Evolutionary conservation across 2,797 vertebrate species (phyloP), one percentile per base, ranked within the genome.

Genomic region (Liasis olivaceus): DNA sequence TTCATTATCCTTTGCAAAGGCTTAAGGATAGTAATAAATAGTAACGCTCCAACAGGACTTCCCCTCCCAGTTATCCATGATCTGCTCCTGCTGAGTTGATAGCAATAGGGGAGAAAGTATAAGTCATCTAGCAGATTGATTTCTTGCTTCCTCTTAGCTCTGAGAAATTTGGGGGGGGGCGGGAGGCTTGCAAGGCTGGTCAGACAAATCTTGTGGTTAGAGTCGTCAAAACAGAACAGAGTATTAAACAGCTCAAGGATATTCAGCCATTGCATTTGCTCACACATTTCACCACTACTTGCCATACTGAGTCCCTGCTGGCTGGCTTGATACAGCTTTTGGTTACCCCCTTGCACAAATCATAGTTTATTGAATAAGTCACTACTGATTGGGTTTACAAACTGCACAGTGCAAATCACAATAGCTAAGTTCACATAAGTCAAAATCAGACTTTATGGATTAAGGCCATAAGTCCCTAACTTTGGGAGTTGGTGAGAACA

Each of bases 21-120:
- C 95, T 97, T 94, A 93, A 85, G 85, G 69, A 64, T 4, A 89
- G 94, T 91, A 95, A 95, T 95, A 97, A 97, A 98, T 96, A 98
- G 96, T 94, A 58, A 87, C 14, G 11, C 26, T 87, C 69, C 56
- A 91, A 62, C 64, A 0, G 13, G 11, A 36, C 7, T 60, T 20
- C 2, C 56, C 91, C 95, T 81, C 64, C 59, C 51, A 42, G 72
- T 89, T n/a, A n/a, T 88, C 90, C 77, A 31, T n/a, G 85, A 91
- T 92, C 86, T 92, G 88, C 87, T 87, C 88, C 54, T 90, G 91
- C 86, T 88, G 88, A 81, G 72, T 92, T 0, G 94, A 77, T 93
- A 91, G 85, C 22, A 87, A 66, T 13, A 81, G 91, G 54, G 2
- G 0, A 90, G 62, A 69, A n/a, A 26, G 0, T 0, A 91, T 93